These are phyloP conservation scores for Adela reaumurella DNA, from an alignment of 2,888 invertebrate genomes.

Conservation along the genomic window DNA sequence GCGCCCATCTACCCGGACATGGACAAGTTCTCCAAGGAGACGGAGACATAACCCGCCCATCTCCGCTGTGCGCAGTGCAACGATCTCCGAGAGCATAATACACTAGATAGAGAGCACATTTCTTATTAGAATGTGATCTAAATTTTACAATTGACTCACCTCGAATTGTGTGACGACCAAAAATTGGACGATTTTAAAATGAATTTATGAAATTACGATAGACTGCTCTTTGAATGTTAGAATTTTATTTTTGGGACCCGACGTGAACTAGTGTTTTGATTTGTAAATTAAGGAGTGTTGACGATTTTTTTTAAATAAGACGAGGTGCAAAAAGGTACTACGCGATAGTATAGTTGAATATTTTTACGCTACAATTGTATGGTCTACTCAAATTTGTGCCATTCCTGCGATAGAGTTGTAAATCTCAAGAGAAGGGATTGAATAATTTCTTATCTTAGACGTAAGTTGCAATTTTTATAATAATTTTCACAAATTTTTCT, in stretches of 20 bases:
- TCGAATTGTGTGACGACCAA: no score
- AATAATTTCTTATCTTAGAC: background rate
- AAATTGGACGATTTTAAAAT: no score
- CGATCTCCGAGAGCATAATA: no score
- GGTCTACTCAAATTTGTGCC: background rate
- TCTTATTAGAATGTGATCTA: no score
- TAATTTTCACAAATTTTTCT: background rate
- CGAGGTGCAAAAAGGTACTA: background rate
- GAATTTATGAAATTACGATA: background rate
- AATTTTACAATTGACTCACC: no score
- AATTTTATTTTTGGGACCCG: background rate
- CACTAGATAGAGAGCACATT: no score
- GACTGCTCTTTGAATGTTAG: background rate
- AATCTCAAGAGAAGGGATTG: background rate
- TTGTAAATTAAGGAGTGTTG: background rate
- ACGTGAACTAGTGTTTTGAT: background rate
- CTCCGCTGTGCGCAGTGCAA: conserved; percentile 5
- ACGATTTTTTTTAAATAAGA: background rate
- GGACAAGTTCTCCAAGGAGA: conserved; percentile 76
- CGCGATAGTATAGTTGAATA: background rate
- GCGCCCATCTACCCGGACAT: conserved; percentile 80
- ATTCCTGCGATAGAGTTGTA: background rate
- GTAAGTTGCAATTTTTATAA: background rate
- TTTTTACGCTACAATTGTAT: background rate
- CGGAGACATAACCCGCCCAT: conserved; percentile 64